Conservation (phyloP, 2,797 vertebrate genomes). For the Mastacembelus armatus region DNA sequence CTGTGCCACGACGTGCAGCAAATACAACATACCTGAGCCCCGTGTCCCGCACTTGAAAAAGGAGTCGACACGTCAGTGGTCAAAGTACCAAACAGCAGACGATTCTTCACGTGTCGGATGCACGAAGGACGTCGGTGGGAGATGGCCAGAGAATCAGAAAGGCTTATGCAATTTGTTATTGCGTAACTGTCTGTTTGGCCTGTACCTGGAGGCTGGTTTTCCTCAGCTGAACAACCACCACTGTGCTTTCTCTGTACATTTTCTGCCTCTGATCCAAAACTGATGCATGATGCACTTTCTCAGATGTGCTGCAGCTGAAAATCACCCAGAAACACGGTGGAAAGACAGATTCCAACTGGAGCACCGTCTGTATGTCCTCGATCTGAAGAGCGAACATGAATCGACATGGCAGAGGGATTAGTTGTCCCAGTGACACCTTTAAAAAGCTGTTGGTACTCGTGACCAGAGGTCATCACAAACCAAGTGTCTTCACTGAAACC, state of each 20-base stretch:
- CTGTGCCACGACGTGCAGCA: neutral
- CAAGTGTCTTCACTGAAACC: neutral
- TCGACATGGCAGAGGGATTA: neutral
- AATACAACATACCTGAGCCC: neutral
- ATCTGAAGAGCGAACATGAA: slow-evolving; percentile 20
- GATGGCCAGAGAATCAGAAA: slow-evolving; percentile 20
- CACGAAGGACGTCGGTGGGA: neutral
- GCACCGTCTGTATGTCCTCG: neutral
- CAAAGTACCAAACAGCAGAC: neutral
- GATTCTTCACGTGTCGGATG: slow-evolving; percentile 3
- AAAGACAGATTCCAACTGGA: neutral
- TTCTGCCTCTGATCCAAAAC: neutral
- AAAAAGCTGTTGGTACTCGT: slow-evolving; percentile 1
- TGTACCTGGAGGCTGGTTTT: slow-evolving; percentile 25
- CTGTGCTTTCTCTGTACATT: neutral
- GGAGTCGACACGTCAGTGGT: neutral
- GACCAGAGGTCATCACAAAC: slow-evolving; percentile 12
- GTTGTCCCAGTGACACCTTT: no score
- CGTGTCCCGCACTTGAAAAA: neutral
- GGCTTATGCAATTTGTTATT: slow-evolving; percentile 16
- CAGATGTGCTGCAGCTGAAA: neutral
- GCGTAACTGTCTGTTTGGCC: slow-evolving; percentile 29
- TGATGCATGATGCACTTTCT: neutral
- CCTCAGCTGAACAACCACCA: slow-evolving; percentile 7
- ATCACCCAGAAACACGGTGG: neutral